Evolutionary conservation across 2,888 invertebrate species (phyloP).

Genomic region (Byasa hedistus): DNA sequence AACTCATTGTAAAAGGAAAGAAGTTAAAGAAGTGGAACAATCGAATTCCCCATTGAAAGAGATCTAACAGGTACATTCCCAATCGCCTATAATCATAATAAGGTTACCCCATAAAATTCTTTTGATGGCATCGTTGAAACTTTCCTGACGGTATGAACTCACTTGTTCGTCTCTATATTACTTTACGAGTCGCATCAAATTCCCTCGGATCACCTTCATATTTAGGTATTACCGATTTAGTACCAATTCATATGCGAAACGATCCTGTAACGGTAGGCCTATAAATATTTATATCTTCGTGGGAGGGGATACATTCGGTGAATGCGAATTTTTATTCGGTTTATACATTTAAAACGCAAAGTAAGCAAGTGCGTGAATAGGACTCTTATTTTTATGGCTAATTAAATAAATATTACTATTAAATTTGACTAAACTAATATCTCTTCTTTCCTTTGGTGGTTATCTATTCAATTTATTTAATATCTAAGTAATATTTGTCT

Average conservation of each 20-base stretch:
- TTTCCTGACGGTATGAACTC: conserved; percentile 22
- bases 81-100: conserved; percentile 26
- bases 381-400: too few species aligned
- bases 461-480: too few species aligned
- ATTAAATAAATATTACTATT: too few species aligned
- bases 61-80: conserved; percentile 20
- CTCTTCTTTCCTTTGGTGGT: too few species aligned
- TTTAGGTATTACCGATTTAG: conserved; percentile 51
- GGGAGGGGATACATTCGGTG: conserved; percentile 31
- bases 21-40: neutral
- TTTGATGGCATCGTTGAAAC: conserved; percentile 25
- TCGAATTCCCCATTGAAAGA: conserved; percentile 9
- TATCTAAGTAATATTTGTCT: too few species aligned
- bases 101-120: conserved; percentile 23
- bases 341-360: conserved; percentile 1
- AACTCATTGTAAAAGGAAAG: too few species aligned
- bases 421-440: too few species aligned
- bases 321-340: conserved; percentile 29
- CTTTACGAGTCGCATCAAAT: conserved; percentile 26
- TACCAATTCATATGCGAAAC: conserved; percentile 41
- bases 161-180: conserved; percentile 21
- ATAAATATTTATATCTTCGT: conserved; percentile 52
- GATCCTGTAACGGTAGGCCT: conserved; percentile 43
- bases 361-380: neutral
- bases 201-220: conserved; percentile 41